These are phyloP conservation scores for Limnephilus marmoratus DNA, from an alignment of 2,888 invertebrate species.

Conservation along the genomic window DNA sequence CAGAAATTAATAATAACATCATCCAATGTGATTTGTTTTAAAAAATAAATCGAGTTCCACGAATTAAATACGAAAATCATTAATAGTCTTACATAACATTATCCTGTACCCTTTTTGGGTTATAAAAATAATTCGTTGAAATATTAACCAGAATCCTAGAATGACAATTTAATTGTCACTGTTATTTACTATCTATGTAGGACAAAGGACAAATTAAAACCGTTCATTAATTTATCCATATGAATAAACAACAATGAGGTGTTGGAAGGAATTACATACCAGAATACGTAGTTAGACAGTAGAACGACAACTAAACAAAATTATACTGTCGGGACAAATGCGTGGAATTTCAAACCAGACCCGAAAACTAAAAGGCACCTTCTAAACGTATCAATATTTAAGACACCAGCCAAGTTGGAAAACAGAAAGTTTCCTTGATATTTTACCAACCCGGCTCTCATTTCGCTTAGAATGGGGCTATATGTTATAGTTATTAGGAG, in stretches of 20 bases:
- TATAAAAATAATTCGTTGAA: not conserved
- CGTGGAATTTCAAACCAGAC: not conserved
- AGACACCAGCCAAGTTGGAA: not conserved
- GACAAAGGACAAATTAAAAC: not conserved
- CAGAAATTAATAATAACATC: too few relatives aligned
- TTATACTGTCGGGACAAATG: not conserved
- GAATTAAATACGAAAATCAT: too few relatives aligned
- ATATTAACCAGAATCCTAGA: not conserved
- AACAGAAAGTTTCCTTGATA: not conserved
- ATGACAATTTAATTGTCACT: not conserved
- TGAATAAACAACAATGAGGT: not conserved
- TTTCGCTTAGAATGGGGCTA: not conserved
- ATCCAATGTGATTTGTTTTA: too few relatives aligned
- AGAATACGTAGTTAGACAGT: not conserved
- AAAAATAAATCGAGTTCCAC: too few relatives aligned
- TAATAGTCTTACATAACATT: too few relatives aligned
- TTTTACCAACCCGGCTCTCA: not conserved
- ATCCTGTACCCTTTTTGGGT: too few relatives aligned
- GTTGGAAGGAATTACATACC: not conserved
- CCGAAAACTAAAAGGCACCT: not conserved
- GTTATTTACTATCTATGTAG: not conserved
- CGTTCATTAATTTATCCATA: not conserved
- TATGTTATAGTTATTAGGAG: constrained; percentile 2
- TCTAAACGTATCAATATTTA: not conserved
- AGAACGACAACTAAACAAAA: not conserved